Percentiles rank a stretch among this genome's conserved stretches.
Evolutionary conservation across 2,113 vertebrate genomes (phyloP).

Genomic region (Cynopterus brachyotis): DNA sequence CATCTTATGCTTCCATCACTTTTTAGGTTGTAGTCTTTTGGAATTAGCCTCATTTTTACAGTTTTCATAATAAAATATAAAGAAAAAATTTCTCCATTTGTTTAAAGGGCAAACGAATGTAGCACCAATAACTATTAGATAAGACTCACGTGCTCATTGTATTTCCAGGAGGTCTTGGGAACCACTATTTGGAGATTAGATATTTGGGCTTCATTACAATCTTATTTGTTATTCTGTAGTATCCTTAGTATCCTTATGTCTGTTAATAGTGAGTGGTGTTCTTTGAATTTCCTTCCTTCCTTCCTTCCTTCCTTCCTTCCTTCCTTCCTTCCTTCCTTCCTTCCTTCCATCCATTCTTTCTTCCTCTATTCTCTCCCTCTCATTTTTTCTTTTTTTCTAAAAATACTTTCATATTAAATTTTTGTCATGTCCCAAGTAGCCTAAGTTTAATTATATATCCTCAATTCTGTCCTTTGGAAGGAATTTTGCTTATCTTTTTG

Average conservation of each 20-base stretch:
- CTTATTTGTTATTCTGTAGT: not conserved
- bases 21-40: not conserved
- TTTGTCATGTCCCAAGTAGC: not conserved
- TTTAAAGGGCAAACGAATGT: not conserved
- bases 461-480: not conserved
- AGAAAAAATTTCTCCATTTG: not conserved
- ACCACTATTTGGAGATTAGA: not conserved
- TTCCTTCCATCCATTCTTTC: not conserved
- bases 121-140: not conserved
- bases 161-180: not conserved
- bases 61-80: not conserved
- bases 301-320: not conserved
- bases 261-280: not conserved
- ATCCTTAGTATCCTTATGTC: not conserved
- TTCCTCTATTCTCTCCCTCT: too few species aligned
- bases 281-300: not conserved
- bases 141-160: not conserved
- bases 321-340: not conserved
- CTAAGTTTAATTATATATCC: not conserved
- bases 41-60: not conserved
- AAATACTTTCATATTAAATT: not conserved
- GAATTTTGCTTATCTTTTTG: slow-evolving; percentile 39
- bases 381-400: not conserved
- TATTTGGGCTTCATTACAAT: not conserved
- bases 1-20: not conserved